Evolutionary conservation across 2,888 invertebrate genomes (phyloP), one percentile per base, ranked within the genome.

Genomic region (Caenorhabditis parvicauda): DNA sequence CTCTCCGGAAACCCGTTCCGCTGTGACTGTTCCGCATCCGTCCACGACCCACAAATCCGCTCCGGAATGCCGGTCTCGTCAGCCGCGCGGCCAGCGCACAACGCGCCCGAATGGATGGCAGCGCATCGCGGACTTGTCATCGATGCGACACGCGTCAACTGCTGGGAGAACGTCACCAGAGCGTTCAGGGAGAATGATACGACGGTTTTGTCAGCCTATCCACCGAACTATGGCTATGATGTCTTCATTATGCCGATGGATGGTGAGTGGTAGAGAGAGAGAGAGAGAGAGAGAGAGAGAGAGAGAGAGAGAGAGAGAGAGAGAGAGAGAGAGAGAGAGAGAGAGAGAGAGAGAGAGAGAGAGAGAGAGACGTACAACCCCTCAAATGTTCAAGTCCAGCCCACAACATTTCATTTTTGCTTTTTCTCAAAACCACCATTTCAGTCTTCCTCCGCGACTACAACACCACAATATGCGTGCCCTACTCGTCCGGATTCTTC

Each of bases 91-190:
- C n/a, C 49, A 21, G 61, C 56, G 32, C 66, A 64, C 49, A 61
- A 59, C 22, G 69, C 69, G 1, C 60, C 61, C 17, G 54, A 59
- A 27, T 69, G 69, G 69, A 61, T 69, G 42, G 51, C 56, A 3
- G 22, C 35, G 1, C 52, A 66, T 44, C 58, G 64, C 1, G 29
- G 48, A 43, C 51, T 63, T 24, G 68, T 80, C 9, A 53, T 47
- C n/a, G 80, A 80, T 54, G 52, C 58, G 17, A 54, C 46, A 9
- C 47, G 53, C 21, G 61, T 80, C n/a, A 56, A 62, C 27, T 80
- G 80, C 50, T 69, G 72, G 9, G 80, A 80, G 63, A 78, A 80
- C 62, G 76, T 80, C 42, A 79, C 79, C 27, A 58, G 56, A 32
- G 68, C 80, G 1, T 70, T 77, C 48, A 54, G 56, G 35, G 59